Evolutionary conservation across 2,113 vertebrate species (phyloP).

Genomic region (Podilymbus podiceps): DNA sequence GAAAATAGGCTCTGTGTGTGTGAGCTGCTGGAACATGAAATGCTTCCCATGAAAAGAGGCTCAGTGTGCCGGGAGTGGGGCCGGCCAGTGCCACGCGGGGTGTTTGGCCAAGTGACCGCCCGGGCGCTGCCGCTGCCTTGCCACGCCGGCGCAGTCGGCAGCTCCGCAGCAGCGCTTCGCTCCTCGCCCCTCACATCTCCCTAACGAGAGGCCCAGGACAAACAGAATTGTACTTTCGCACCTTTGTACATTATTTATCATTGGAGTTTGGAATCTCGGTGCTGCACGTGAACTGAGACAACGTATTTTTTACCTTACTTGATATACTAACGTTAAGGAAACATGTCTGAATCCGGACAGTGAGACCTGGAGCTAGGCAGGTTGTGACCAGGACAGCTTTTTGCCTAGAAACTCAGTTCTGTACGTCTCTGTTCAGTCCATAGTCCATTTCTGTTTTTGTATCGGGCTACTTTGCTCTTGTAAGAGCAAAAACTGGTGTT

Average conservation of each 20-base stretch:
- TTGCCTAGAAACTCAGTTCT: background rate
- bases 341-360: background rate
- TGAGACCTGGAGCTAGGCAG: background rate
- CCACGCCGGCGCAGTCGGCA: fast-evolving
- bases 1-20: background rate
- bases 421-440: background rate
- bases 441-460: background rate
- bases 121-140: background rate
- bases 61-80: background rate
- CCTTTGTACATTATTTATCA: conserved; percentile 78
- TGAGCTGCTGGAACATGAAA: background rate
- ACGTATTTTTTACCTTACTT: conserved; percentile 68
- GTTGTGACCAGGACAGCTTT: background rate
- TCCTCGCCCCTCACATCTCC: conserved; percentile 26
- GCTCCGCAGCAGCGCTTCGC: background rate
- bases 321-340: background rate
- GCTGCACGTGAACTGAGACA: conserved; percentile 72
- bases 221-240: conserved; percentile 65
- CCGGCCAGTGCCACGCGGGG: fast-evolving
- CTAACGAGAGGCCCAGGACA: conserved; percentile 54
- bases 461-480: background rate
- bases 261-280: conserved; percentile 76
- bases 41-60: background rate
- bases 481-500: background rate
- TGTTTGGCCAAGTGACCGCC: background rate